Evolutionary conservation across 2,113 vertebrate genomes (phyloP).

Genomic region (Scomber scombrus): DNA sequence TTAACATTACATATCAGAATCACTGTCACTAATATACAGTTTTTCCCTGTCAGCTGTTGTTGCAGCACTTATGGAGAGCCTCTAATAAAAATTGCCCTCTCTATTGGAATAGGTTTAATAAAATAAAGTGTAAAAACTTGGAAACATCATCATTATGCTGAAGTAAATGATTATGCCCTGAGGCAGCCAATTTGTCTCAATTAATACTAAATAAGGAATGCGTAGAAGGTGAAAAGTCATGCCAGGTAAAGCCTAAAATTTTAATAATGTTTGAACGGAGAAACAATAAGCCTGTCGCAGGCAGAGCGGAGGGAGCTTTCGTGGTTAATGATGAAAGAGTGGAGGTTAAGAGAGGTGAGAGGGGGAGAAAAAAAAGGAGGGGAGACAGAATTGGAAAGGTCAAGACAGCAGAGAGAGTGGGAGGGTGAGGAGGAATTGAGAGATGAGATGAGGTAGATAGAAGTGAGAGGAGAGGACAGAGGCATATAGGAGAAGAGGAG

Average conservation of each 20-base stretch:
- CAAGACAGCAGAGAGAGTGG: slow-evolving; percentile 36
- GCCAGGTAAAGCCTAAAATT: slow-evolving; percentile 49
- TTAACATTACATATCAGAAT: background rate
- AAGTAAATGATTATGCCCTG: slow-evolving; percentile 51
- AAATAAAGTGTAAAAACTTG: slow-evolving; percentile 46
- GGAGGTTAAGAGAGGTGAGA: slow-evolving; percentile 45
- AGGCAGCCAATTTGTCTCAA: slow-evolving; percentile 65
- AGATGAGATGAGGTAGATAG: slow-evolving; percentile 28
- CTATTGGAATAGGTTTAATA: slow-evolving; percentile 35
- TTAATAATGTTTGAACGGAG: slow-evolving; percentile 25
- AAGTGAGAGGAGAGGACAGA: slow-evolving; percentile 29
- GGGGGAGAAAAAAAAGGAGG: background rate
- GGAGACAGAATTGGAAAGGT: slow-evolving; percentile 58
- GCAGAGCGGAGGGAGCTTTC: slow-evolving; percentile 17
- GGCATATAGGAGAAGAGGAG: background rate
- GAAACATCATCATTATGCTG: slow-evolving; percentile 44
- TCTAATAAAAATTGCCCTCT: slow-evolving; percentile 39
- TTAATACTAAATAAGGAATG: slow-evolving; percentile 60
- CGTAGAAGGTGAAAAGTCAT: slow-evolving; percentile 35
- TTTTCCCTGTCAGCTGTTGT: background rate
- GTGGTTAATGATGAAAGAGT: slow-evolving; percentile 26
- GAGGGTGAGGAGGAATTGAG: slow-evolving; percentile 22
- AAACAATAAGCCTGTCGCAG: slow-evolving; percentile 15
- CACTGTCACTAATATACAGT: background rate
- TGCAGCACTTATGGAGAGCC: slow-evolving; percentile 12